Evolutionary conservation across 2,797 vertebrate genomes (phyloP), one percentile per base, ranked within the genome.

Genomic region (Dendrocincla fuliginosa): DNA sequence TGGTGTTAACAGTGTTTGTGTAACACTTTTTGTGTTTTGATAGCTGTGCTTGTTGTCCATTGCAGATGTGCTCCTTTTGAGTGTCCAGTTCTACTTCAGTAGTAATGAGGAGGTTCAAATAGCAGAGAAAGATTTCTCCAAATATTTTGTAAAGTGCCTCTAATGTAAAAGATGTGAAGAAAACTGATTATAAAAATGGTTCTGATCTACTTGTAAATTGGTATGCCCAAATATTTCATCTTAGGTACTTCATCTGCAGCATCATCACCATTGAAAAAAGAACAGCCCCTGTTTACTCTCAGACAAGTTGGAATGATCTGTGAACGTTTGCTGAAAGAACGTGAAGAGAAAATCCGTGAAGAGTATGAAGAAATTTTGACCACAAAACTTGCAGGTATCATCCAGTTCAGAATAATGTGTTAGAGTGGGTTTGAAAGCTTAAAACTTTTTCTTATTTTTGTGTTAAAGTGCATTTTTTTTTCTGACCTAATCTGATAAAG

Each of bases 261-360:
- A 79, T 98, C 98, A 46, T 99, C 99, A 90, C 99, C 99, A 90
- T 98, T 98, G 97, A 99, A 98, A 98, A 99, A 98, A 98, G 99
- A 99, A 97, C 99, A 99, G 98, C 99, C 99, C 41, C 97, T 99
- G 82, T 99, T 99, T 97, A 99, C 99, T 96, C 98, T 99, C 93
- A 97, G 98, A 95, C 99, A 99, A 98, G 99, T 99, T 87, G 99
- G 99, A 94, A 99, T 99, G 99, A 99, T 99, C 94, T 99, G 99
- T 97, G 99, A 99, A 98, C 98, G 99, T 97, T 98, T 99, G 97
- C 98, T 99, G 97, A 99, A 99, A 98, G 99, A 99, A 94, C 98
- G 98, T 46, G 99, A 99, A 98, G 99, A 99, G 94, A 99, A 99
- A 97, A 98, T 99, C 91, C 98, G 98, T 80, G 99, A 99, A 97